Evolutionary conservation across 2,888 invertebrate genomes (phyloP).

Genomic region (Drosophila neutralis): DNA sequence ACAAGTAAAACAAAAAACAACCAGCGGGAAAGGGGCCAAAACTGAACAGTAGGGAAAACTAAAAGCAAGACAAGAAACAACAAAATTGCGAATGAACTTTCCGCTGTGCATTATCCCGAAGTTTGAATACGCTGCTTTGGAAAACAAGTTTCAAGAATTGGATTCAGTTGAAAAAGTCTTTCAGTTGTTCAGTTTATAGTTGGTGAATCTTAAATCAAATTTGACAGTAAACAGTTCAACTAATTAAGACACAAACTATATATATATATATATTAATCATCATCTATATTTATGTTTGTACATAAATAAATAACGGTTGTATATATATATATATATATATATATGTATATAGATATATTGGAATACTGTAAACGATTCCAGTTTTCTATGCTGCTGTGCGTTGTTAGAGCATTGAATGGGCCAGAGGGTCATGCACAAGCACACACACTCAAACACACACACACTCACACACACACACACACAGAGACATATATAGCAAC

Average conservation of each 20-base stretch:
- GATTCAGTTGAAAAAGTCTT: background rate
- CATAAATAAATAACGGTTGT: background rate
- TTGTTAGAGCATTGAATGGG: constrained; percentile 30
- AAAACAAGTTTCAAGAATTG: background rate
- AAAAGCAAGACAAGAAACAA: constrained; percentile 23
- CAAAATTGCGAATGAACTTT: constrained; percentile 3
- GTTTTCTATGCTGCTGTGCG: background rate
- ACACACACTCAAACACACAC: background rate
- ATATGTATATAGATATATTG: background rate
- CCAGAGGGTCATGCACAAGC: constrained; percentile 10
- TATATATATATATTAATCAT: too few species aligned
- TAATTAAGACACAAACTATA: background rate
- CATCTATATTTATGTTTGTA: background rate
- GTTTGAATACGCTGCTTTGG: constrained; percentile 2
- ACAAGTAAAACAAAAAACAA: background rate
- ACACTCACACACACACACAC: background rate
- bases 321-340: too few species aligned
- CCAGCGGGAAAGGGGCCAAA: background rate
- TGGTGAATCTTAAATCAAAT: background rate
- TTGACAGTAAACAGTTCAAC: background rate
- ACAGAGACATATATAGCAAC: constrained; percentile 13
- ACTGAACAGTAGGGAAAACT: constrained; percentile 27
- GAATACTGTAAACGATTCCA: background rate
- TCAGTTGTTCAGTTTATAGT: background rate
- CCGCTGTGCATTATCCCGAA: background rate